Evolutionary conservation across 2,888 invertebrate genomes (phyloP).

Genomic region (Hemaris fuciformis): DNA sequence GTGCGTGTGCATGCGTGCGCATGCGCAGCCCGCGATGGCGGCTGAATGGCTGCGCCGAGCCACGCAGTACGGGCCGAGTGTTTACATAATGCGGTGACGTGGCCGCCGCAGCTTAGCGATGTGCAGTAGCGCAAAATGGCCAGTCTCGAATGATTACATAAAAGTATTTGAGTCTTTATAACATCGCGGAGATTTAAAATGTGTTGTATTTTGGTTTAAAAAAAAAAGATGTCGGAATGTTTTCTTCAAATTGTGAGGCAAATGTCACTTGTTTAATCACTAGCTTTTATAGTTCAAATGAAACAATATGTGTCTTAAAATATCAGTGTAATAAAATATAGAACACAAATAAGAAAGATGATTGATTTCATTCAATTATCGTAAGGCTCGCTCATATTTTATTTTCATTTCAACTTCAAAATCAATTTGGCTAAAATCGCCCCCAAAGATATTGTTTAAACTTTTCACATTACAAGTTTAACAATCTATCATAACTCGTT

Average conservation of each 20-base stretch:
- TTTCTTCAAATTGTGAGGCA: no score
- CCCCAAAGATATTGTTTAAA: conserved; percentile 2
- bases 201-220: no score
- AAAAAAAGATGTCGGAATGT: no score
- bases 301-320: no score
- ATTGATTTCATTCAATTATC: not conserved
- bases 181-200: no score
- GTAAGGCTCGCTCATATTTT: not conserved
- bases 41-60: not conserved
- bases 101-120: not conserved
- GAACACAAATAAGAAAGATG: no score
- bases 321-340: no score
- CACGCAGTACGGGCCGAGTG: not conserved
- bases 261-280: no score
- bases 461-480: conserved; percentile 9
- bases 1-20: not conserved
- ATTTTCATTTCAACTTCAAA: conserved; percentile 4
- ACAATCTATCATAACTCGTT: conserved; percentile 9
- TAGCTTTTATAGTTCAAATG: no score
- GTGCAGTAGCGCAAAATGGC: not conserved
- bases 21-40: not conserved
- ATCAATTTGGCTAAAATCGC: conserved; percentile 2
- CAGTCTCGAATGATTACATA: not conserved
- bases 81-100: conserved; percentile 5
- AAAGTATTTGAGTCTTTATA: not conserved